Evolutionary conservation across 2,888 invertebrate species (phyloP).

Genomic region (Monochamus alternatus): DNA sequence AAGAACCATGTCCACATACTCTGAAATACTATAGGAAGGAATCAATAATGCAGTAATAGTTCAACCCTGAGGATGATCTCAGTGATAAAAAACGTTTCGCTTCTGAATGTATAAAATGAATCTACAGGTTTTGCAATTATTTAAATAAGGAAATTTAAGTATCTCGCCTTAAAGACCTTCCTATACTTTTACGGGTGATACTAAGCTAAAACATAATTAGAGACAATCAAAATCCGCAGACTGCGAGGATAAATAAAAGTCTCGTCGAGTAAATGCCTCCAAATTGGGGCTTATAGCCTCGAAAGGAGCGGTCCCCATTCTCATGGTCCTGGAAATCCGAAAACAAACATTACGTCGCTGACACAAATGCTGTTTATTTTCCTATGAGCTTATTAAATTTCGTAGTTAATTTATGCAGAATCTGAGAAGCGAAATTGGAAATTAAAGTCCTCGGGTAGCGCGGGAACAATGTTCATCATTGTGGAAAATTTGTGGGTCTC

Average conservation of each 20-base stretch:
- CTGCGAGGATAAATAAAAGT: constrained; percentile 20
- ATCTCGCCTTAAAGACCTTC: background rate
- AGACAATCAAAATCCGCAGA: background rate
- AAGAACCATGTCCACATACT: too few relatives aligned
- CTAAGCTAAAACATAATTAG: background rate
- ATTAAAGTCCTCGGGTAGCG: constrained; percentile 60
- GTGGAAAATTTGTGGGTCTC: constrained; percentile 61
- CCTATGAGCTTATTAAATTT: constrained; percentile 65
- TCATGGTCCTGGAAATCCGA: constrained; percentile 52
- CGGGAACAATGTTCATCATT: constrained; percentile 62
- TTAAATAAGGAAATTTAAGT: too few relatives aligned
- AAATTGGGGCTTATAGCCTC: constrained; percentile 40
- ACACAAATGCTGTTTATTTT: constrained; percentile 63
- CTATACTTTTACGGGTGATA: background rate
- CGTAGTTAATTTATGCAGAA: constrained; percentile 65
- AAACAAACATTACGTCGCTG: constrained; percentile 54
- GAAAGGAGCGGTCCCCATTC: constrained; percentile 34
- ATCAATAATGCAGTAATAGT: too few relatives aligned
- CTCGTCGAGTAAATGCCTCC: constrained; percentile 11
- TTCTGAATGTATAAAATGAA: too few relatives aligned
- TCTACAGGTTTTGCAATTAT: too few relatives aligned
- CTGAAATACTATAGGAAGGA: too few relatives aligned
- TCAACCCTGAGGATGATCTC: too few relatives aligned
- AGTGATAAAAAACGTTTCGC: too few relatives aligned
- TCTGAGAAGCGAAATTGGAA: constrained; percentile 62